Evolutionary conservation across 2,797 vertebrate species (phyloP), one percentile per base, ranked within the genome.

Genomic region (Phoebastria nigripes): DNA sequence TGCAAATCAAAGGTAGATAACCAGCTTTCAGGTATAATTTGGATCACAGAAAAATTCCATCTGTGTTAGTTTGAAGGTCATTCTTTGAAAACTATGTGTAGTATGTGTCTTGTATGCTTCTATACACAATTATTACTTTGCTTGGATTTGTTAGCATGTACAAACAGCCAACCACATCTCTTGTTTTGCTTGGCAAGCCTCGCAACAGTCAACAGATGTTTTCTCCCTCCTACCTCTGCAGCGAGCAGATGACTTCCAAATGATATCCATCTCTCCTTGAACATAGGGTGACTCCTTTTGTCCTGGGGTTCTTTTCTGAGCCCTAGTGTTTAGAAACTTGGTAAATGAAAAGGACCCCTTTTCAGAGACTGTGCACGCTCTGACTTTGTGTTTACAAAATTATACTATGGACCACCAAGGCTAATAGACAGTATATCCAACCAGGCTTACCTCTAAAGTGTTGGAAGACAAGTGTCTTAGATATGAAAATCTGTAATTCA

Each of bases 181-280:
- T 81, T 92, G 92, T 94, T 96, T 89, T 89, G 20, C 52, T 96
- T 95, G 90, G 96, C 90, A 92, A 92, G 47, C 52, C 26, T 82
- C 92, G 59, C 83, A 66, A 67, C 25, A 41, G 55, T 78, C 85
- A 95, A 83, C 92, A 96, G 93, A 97, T 92, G 87, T 91, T 90
- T 84, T 85, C 78, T 80, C 52, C 70, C 31, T 93, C 69, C 87
- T 90, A 33, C 85, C 89, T 88, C 82, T 95, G 88, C 70, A 56
- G 33, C 3, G 3, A 90, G 44, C 11, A 92, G 92, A 89, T 87
- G 4, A 82, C 31, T 96, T 95, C 67, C 89, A 89, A 92, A 92
- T 80, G 17, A 82, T 82, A 87, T 51, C 16, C 29, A 77, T 81
- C 74, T 93, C 63, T 87, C 41, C 67, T 62, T 67, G 44, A 92